phyloP scores from a whole-genome alignment of 2,113 vertebrate species.

The Galbula dea region DNA sequence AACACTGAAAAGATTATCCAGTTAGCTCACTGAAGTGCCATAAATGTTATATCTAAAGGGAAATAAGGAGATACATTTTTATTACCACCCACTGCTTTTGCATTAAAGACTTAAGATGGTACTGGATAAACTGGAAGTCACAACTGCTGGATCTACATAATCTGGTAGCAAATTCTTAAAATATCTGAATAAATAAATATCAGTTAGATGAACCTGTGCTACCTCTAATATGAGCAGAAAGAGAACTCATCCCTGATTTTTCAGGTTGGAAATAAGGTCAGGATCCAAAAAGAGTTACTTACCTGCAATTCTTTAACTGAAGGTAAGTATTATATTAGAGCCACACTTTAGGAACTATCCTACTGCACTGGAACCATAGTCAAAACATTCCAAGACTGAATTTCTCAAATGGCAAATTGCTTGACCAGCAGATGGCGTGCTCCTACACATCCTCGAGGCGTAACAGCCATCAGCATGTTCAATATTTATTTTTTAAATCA shows the following conservation, averaged over 20 bases:
- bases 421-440: slow-evolving; percentile 41
- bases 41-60: not conserved
- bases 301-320: slow-evolving; percentile 64
- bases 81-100: not conserved
- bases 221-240: not conserved
- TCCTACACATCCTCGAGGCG: not conserved
- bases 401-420: not conserved
- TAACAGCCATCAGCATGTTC: not conserved
- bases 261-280: not conserved
- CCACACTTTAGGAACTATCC: slow-evolving; percentile 48
- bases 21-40: not conserved
- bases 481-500: not conserved
- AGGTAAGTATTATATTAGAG: slow-evolving; percentile 58
- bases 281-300: slow-evolving; percentile 26
- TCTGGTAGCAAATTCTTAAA: not conserved
- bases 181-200: not conserved
- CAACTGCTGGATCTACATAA: not conserved
- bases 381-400: not conserved
- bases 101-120: not conserved
- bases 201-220: not conserved
- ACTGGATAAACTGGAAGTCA: not conserved
- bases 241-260: not conserved
- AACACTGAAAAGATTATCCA: not conserved
- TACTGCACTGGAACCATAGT: not conserved
- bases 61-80: not conserved